Conservation (phyloP, 2,113 vertebrate genomes). For the Coregonus clupeaformis region DNA sequence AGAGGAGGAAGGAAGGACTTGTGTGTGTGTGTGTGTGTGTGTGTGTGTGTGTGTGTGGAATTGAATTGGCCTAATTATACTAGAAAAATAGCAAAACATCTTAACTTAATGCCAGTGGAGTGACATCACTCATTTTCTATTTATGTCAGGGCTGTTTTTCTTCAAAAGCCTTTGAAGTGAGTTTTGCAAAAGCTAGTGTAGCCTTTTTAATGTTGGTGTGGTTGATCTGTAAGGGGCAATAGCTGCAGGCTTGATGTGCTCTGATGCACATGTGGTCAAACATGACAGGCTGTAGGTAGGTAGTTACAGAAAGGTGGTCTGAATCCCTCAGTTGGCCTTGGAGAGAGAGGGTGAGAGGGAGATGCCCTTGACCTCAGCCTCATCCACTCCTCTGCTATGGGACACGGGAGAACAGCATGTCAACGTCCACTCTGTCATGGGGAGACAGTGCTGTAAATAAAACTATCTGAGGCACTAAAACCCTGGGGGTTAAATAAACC, state of each 20-base stretch:
- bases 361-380: background rate
- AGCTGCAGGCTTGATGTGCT: slow-evolving; percentile 5
- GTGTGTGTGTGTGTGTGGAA: slow-evolving; percentile 1
- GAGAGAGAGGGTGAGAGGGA: no score
- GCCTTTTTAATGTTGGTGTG: background rate
- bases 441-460: no score
- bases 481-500: no score
- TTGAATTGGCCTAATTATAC: slow-evolving; percentile 37
- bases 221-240: background rate
- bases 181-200: background rate
- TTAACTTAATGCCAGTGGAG: slow-evolving; percentile 23
- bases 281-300: slow-evolving; percentile 8
- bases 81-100: slow-evolving; percentile 22
- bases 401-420: background rate
- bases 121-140: background rate
- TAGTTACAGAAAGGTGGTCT: slow-evolving; percentile 16
- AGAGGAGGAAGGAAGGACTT: background rate
- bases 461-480: background rate
- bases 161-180: background rate
- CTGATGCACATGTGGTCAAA: slow-evolving; percentile 8
- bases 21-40: no score
- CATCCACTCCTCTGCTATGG: background rate
- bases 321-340: slow-evolving; percentile 29
- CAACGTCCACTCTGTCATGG: background rate
- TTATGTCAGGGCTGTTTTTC: background rate